phyloP scores from a whole-genome alignment of 2,888 invertebrate genomes.

The Lordiphosa andalusiaca region DNA sequence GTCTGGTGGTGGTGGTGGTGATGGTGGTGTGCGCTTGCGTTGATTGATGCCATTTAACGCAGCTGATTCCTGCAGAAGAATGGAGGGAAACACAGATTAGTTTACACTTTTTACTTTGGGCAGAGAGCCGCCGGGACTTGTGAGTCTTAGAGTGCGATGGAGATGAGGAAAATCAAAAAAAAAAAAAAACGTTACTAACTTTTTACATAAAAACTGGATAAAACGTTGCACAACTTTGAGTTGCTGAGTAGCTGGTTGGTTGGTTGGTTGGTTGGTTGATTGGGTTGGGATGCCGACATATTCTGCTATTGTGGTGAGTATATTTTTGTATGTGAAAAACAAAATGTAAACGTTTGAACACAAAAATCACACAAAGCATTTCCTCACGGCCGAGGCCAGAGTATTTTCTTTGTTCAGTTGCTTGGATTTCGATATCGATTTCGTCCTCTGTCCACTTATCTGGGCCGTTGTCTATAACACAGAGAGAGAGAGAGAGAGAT shows the following conservation, averaged over 20 bases:
- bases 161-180: too few species aligned
- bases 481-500: conserved; percentile 45
- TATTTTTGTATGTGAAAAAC: conserved; percentile 42
- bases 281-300: conserved; percentile 13
- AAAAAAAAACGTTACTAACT: conserved; percentile 59
- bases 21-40: too few species aligned
- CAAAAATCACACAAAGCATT: conserved; percentile 74
- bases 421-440: conserved; percentile 56
- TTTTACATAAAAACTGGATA: conserved; percentile 67
- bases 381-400: conserved; percentile 58
- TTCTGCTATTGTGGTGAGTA: conserved; percentile 35
- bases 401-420: conserved; percentile 70
- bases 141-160: conserved; percentile 9
- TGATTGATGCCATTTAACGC: conserved; percentile 59
- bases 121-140: conserved; percentile 7
- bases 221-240: conserved; percentile 69
- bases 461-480: conserved; percentile 79
- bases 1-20: conserved; percentile 36
- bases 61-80: conserved; percentile 73
- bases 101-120: background rate
- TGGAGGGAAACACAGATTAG: conserved; percentile 17
- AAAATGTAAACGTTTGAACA: conserved; percentile 71
- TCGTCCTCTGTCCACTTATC: conserved; percentile 77
- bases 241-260: conserved; percentile 48
- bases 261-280: background rate